Base-by-base conservation (phyloP, 1,140 invertebrate genomes). In the Drosophila elegans region DNA sequence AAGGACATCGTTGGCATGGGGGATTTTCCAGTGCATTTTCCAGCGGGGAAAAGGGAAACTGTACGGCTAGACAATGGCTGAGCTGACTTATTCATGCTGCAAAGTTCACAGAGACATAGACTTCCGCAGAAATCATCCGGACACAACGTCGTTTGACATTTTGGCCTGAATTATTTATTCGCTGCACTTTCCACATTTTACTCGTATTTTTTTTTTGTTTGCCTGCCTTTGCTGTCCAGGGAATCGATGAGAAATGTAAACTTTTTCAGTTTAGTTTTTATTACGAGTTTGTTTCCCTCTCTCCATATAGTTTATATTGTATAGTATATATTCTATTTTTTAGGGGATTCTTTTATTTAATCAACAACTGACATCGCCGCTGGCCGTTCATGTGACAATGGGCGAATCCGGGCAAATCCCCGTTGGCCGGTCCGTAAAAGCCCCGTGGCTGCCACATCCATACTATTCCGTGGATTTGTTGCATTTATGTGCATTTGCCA, bases 121-220 rank as follows among this genome's bases (percentile, higher is more conserved):
- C 83, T 86, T 86, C 83, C 83, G 83, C 79, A 83, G 76, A 88
- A 86, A 86, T 86, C 83, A 88, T 86, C 71, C 83, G 64, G 85
- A 80, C 75, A 86, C 83, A 81, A 74, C 80, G 79, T 63, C 76
- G 83, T 86, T 86, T 86, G 83, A 88, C 83, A 86, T 86, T 86
- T 86, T 71, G 79, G 79, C 83, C 83, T 86, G 83, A 82, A 86
- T 86, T 79, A 86, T 86, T 86, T 86, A 86, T 80, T 55, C 72
- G 83, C 61, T 86, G 84, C 83, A 88, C 83, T 86, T 77, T 69
- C 55, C 66, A 57, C 68, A 71, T 71, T 71, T 69, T 54, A 32
- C 57, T 63, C 38, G 34, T 11, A 48, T 42, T 59, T 49, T 49
- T 38, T 10, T 3, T 52, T 73, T 38, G 41, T 21, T 21, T 32